phyloP scores from a whole-genome alignment of 2,888 invertebrate genomes.

The Metopia argyrocephala region DNA sequence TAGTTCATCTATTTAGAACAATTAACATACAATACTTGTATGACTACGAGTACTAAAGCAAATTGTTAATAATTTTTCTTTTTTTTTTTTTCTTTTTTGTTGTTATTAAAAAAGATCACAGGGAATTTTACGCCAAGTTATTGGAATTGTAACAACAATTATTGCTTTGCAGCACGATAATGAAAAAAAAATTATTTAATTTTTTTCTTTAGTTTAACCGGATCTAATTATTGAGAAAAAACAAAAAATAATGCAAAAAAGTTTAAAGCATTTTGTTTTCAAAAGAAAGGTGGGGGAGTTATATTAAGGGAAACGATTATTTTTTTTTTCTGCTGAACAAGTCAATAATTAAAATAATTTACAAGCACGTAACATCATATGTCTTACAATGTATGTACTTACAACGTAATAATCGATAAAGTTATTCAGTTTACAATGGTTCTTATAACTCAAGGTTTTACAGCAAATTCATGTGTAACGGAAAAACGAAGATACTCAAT shows the following conservation, averaged over 20 bases:
- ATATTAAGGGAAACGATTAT: neutral
- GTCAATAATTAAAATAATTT: constrained; percentile 2
- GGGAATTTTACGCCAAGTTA: constrained; percentile 52
- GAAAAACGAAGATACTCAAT: too few species aligned
- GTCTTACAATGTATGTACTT: too few species aligned
- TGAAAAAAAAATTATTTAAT: neutral
- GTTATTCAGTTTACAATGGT: too few species aligned
- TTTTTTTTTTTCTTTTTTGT: too few species aligned
- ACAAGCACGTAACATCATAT: neutral
- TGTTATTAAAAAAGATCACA: constrained; percentile 33
- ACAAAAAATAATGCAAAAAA: neutral
- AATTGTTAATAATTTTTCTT: neutral
- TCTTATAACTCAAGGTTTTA: too few species aligned
- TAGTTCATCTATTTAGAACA: constrained; percentile 25
- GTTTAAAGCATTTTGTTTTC: neutral
- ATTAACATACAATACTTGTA: constrained; percentile 58
- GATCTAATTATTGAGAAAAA: constrained; percentile 31
- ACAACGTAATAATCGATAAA: too few species aligned
- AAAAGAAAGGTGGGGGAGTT: neutral
- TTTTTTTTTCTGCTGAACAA: neutral
- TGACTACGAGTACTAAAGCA: too few species aligned
- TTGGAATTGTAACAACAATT: constrained; percentile 61
- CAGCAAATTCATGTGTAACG: too few species aligned
- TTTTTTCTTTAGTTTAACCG: too few species aligned
- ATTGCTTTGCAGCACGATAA: constrained; percentile 30